Evolutionary conservation across 2,113 vertebrate genomes (phyloP), one percentile per base, ranked within the genome.

Genomic region (Morone saxatilis): DNA sequence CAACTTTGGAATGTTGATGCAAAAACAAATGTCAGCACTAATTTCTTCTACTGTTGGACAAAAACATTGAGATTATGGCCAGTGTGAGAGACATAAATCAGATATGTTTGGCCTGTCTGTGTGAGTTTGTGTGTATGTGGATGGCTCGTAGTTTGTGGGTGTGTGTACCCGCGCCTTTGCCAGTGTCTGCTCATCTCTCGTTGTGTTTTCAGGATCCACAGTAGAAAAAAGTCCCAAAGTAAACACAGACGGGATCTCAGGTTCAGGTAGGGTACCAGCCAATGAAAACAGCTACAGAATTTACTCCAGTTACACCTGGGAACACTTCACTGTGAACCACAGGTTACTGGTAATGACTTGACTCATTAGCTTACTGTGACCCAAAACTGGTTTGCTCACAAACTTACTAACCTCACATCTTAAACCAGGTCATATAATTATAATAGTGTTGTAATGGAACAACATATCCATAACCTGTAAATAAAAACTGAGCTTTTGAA

Each of bases 1-100:
- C 88, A 86, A 75, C 82, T 78, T 75, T 88, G 92, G 86, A 89
- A 88, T 86, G 89, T 71, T 78, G 78, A 88, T 66, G 86, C 81
- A 86, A 91, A 93, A 91, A 89, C 83, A 93, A 92, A 92, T 86
- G 88, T 89, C 53, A 66, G 51, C 69, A 57, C 54, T 86, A 86
- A 91, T 86, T 83, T 74, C 80, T 85, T 88, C 87, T 43, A n/a
- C 82, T 71, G 80, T 81, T 68, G 79, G 78, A 76, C 4, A 20
- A 76, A 86, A 86, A 85, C 66, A 74, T 5, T 0, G 6, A 62
- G 11, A 47, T 71, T 38, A 48, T 56, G 86, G 81, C 76, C 78
- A 10, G 63, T 5, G 86, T 62, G 82, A 91, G 80, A 83, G 79
- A 51, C 45, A 65, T 90, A 88, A 92, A 91, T 92, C 88, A 90